These are phyloP conservation scores for Geococcyx californianus DNA, from an alignment of 2,113 vertebrate species.

Conservation along the genomic window DNA sequence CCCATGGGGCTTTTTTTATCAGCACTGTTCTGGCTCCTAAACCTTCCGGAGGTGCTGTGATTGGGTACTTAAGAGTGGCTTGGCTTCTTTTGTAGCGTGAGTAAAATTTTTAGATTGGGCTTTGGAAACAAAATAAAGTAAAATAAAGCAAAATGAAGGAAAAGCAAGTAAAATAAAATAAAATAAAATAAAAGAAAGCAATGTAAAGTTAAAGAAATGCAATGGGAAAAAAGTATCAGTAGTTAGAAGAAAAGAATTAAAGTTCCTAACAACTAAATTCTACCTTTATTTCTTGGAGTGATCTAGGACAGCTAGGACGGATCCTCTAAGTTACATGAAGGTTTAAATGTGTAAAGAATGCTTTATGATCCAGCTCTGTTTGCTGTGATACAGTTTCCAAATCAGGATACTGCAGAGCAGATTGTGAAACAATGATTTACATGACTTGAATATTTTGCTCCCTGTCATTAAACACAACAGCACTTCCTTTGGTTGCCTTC, in stretches of 20 bases:
- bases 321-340: background rate
- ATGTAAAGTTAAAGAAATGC: background rate
- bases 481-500: background rate
- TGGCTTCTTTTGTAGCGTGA: background rate
- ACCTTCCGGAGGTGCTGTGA: slow-evolving; percentile 7
- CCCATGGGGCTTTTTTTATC: slow-evolving; percentile 41
- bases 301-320: slow-evolving; percentile 28
- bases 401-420: background rate
- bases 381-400: slow-evolving; percentile 33
- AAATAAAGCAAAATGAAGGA: background rate
- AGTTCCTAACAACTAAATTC: background rate
- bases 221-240: background rate
- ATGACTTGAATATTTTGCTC: slow-evolving; percentile 50
- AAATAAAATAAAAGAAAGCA: background rate
- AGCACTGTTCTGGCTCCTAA: background rate
- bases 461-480: slow-evolving; percentile 32
- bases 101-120: background rate
- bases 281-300: background rate
- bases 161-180: background rate
- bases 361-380: slow-evolving; percentile 32
- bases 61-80: background rate
- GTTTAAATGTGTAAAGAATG: slow-evolving; percentile 44
- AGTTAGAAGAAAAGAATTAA: background rate
- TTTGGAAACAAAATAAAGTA: background rate
- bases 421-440: slow-evolving; percentile 37